Conservation (phyloP, 2,113 vertebrate species). For the Nycticebus coucang region DNA sequence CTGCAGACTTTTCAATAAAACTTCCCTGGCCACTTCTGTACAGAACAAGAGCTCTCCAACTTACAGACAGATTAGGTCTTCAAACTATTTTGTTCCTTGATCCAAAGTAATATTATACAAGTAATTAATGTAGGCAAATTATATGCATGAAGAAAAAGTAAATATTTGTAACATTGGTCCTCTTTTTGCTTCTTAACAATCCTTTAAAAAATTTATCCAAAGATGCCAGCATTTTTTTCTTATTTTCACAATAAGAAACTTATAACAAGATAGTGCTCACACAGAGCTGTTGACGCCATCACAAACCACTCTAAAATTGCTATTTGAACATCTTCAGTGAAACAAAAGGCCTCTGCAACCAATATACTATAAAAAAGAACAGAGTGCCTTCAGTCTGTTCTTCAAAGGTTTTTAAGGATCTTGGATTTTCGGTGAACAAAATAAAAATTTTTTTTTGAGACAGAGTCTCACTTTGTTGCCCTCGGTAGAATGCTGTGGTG, state of each 20-base stretch:
- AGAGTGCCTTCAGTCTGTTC: neutral
- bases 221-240: constrained; percentile 10
- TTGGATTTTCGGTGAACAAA: neutral
- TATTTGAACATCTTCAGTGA: neutral
- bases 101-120: neutral
- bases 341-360: neutral
- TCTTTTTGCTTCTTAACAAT: neutral
- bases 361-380: neutral
- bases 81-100: neutral
- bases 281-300: neutral
- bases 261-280: neutral
- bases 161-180: neutral
- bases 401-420: neutral
- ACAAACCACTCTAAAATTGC: neutral
- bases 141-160: neutral
- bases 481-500: too few species aligned
- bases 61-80: neutral
- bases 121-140: neutral
- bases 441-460: too few species aligned
- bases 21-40: neutral
- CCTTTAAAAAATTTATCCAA: constrained; percentile 13
- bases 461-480: too few species aligned
- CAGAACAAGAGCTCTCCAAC: neutral
- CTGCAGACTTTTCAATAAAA: neutral
- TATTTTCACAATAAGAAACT: neutral